These are phyloP conservation scores for Dolichoris vasculosae DNA, from an alignment of 1,140 invertebrate genomes.

Conservation along the genomic window DNA sequence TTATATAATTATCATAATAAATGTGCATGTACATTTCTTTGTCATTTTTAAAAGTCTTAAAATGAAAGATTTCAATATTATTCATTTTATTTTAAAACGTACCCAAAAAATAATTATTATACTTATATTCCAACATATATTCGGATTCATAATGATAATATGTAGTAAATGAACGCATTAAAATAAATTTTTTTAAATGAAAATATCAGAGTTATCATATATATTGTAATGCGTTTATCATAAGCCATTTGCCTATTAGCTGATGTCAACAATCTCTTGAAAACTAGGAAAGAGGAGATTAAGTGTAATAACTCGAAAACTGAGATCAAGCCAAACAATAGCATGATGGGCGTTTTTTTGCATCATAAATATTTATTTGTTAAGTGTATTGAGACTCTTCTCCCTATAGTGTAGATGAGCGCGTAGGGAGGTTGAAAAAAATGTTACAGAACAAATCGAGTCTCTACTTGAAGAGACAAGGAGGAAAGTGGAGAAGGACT, in stretches of 20 bases:
- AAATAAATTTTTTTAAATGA: no score
- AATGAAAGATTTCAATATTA: no score
- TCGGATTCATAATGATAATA: no score
- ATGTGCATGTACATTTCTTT: no score
- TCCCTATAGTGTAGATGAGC: constrained; percentile 40
- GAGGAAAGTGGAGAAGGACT: constrained; percentile 47
- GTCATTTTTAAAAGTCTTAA: no score
- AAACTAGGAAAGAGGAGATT: constrained; percentile 8
- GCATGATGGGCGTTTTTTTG: constrained; percentile 60
- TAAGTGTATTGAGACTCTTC: constrained; percentile 45
- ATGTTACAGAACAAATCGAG: constrained; percentile 48
- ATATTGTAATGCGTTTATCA: no score
- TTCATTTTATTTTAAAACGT: no score
- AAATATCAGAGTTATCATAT: neutral
- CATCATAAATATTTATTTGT: constrained; percentile 71
- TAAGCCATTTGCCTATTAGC: neutral
- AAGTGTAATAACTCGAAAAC: constrained; percentile 56
- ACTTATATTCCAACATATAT: no score
- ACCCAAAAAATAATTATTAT: no score
- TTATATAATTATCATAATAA: no score
- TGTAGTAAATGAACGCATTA: no score
- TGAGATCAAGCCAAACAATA: constrained; percentile 62
- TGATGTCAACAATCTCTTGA: constrained; percentile 12
- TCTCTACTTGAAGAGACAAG: constrained; percentile 45
- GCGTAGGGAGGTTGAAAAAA: constrained; percentile 59